Evolutionary conservation across 2,888 invertebrate genomes (phyloP).

Genomic region (Minunthozetes semirufus): DNA sequence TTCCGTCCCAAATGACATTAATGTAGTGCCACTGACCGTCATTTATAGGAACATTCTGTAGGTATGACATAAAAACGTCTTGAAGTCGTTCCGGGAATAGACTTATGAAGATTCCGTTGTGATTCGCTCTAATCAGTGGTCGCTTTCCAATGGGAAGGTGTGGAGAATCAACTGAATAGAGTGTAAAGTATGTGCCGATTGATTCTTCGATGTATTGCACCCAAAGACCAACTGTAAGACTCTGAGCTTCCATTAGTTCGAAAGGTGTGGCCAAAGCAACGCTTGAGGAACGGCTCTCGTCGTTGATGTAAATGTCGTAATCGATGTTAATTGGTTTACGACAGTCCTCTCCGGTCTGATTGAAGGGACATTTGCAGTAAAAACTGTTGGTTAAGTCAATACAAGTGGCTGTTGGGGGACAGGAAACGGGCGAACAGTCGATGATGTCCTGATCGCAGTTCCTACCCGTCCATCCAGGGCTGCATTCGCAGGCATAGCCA

Average conservation of each 20-base stretch:
- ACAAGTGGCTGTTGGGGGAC: constrained; percentile 85
- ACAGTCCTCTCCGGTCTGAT: constrained; percentile 91
- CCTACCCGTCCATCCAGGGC: constrained; percentile 64
- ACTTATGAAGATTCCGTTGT: constrained; percentile 58
- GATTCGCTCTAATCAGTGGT: constrained; percentile 81
- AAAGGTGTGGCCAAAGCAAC: constrained; percentile 90
- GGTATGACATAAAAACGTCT: constrained; percentile 81
- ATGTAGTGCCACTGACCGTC: constrained; percentile 96
- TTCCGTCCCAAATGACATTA: constrained; percentile 88
- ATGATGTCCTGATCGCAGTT: constrained; percentile 84
- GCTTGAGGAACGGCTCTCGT: constrained; percentile 71
- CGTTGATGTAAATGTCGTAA: constrained; percentile 92
- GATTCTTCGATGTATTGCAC: constrained; percentile 88
- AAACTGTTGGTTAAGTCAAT: constrained; percentile 82
- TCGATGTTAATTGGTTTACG: constrained; percentile 97
- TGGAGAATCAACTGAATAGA: constrained; percentile 74
- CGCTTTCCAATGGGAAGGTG: constrained; percentile 63
- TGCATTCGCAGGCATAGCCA: constrained; percentile 77
- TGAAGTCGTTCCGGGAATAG: constrained; percentile 52
- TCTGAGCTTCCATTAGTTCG: constrained; percentile 58
- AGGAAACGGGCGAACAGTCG: constrained; percentile 79
- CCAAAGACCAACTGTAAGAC: constrained; percentile 89
- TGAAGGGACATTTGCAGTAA: constrained; percentile 94
- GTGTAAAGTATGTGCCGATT: constrained; percentile 81
- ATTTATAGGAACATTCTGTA: constrained; percentile 84